These are phyloP conservation scores for Micromys minutus DNA, from an alignment of 2,113 vertebrate species.

Conservation along the genomic window DNA sequence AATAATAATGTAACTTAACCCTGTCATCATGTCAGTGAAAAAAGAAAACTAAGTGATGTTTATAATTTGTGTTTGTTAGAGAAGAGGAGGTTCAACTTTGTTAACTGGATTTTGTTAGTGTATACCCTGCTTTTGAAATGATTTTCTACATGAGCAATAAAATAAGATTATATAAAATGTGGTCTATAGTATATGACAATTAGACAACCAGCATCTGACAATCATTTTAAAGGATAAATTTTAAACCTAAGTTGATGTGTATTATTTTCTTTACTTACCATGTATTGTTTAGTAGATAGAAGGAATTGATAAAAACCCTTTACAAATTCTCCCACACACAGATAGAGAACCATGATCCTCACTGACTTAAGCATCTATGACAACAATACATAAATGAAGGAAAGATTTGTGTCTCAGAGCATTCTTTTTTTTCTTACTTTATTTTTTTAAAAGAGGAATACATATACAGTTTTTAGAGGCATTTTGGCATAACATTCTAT, in stretches of 20 bases:
- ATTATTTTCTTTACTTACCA: background rate
- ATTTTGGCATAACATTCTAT: no score
- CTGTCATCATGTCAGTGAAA: conserved; percentile 6
- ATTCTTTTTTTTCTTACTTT: no score
- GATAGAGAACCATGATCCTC: background rate
- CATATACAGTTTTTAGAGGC: no score
- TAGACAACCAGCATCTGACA: background rate
- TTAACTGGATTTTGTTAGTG: background rate
- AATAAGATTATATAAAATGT: background rate
- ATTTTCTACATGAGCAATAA: background rate
- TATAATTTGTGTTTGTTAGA: conserved; percentile 14
- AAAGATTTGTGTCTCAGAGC: background rate
- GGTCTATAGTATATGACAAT: background rate
- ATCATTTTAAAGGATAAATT: background rate
- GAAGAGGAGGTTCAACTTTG: background rate
- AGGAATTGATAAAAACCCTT: background rate
- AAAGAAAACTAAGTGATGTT: conserved; percentile 27
- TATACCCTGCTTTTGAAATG: background rate
- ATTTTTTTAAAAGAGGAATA: no score
- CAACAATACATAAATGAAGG: background rate
- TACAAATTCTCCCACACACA: background rate
- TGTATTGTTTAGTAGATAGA: background rate
- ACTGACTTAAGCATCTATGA: background rate
- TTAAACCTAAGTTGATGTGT: conserved; percentile 5
- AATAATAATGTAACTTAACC: conserved; percentile 20